Conservation (phyloP, 1,140 invertebrate genomes). For the Bombus turneri region DNA sequence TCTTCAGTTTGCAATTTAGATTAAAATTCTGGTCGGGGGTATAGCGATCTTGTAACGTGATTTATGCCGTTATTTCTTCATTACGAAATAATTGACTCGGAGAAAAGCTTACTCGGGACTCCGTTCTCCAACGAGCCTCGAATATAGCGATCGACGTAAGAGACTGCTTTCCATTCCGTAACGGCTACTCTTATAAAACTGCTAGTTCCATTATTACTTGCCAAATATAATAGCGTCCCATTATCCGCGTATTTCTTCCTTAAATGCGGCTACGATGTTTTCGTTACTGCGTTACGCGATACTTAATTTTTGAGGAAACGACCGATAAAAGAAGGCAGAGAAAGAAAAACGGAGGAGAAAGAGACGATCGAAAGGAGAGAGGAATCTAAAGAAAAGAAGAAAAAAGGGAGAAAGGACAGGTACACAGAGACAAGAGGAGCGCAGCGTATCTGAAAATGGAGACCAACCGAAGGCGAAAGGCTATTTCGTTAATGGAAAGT, state of each 20-base stretch:
- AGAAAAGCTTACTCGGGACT: not conserved
- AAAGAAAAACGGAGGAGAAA: not conserved
- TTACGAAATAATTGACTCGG: conserved; percentile 1
- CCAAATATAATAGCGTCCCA: not conserved
- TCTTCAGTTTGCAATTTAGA: not conserved
- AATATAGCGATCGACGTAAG: conserved; percentile 3
- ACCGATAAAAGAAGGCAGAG: not conserved
- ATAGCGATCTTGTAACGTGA: not conserved
- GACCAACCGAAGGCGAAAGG: conserved; percentile 41
- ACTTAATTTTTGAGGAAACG: conserved; percentile 5
- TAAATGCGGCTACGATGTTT: not conserved
- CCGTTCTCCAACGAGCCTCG: not conserved
- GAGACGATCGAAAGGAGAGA: not conserved
- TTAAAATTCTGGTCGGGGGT: not conserved
- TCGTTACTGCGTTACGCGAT: conserved; percentile 6
- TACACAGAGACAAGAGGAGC: not conserved
- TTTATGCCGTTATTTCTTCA: conserved; percentile 4
- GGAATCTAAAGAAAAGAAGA: not conserved
- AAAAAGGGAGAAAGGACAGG: not conserved
- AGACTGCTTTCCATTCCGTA: not conserved
- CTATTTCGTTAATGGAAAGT: conserved; percentile 67
- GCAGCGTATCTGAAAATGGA: conserved; percentile 18
- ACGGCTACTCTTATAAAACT: conserved; percentile 10
- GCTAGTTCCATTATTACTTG: conserved; percentile 26
- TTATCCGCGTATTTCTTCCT: conserved; percentile 1